A percentile compares a stretch with the other conserved stretches of the same genome.
Evolutionary conservation across 1,140 invertebrate genomes (phyloP).

Genomic region (Gryllus bimaculatus): DNA sequence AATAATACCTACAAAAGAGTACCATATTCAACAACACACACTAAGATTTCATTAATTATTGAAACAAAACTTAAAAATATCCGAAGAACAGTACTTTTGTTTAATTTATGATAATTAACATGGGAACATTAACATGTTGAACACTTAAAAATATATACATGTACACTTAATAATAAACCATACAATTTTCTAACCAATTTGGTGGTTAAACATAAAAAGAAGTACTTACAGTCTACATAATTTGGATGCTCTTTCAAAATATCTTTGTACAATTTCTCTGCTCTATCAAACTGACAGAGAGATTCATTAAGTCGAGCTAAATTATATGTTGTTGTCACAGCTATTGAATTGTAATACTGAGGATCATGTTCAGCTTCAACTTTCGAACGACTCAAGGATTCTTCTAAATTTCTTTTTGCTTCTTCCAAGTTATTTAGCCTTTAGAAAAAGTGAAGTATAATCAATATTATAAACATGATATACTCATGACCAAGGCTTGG

Average conservation of each 20-base stretch:
- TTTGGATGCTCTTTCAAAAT: slow-evolving; percentile 97
- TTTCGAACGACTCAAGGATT: slow-evolving; percentile 71
- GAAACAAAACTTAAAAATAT: too few species aligned
- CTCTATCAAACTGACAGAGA: slow-evolving; percentile 84
- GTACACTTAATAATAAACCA: too few species aligned
- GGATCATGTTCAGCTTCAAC: slow-evolving; percentile 76
- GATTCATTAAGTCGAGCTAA: slow-evolving; percentile 88
- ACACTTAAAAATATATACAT: too few species aligned
- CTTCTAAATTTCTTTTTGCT: slow-evolving; percentile 76
- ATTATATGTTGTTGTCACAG: slow-evolving; percentile 95
- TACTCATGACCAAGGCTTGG: background rate
- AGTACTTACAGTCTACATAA: slow-evolving; percentile 91
- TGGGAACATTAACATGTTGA: too few species aligned
- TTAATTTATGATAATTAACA: too few species aligned
- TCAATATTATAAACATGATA: background rate
- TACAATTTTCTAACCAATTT: too few species aligned
- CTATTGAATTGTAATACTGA: slow-evolving; percentile 92
- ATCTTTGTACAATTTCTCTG: slow-evolving; percentile 95
- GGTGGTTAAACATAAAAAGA: background rate
- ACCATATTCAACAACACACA: too few species aligned
- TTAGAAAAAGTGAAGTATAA: slow-evolving; percentile 21
- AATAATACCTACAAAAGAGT: too few species aligned
- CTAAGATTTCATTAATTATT: too few species aligned
- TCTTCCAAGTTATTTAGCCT: slow-evolving; percentile 73
- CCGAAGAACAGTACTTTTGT: too few species aligned